These are phyloP conservation scores for Leptobrachium ailaonicum DNA, from an alignment of 2,113 vertebrate genomes.

Conservation along the genomic window DNA sequence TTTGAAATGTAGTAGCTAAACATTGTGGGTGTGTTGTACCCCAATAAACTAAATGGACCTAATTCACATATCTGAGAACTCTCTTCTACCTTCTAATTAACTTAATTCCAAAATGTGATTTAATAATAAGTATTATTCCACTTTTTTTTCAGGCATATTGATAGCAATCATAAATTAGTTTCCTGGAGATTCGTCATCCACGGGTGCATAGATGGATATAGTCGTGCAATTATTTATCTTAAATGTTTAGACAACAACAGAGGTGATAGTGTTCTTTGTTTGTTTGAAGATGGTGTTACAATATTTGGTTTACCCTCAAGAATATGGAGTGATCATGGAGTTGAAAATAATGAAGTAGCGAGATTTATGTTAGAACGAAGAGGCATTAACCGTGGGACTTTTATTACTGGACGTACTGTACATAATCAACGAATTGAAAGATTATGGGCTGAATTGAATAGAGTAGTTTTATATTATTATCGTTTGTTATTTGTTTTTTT, in stretches of 20 bases:
- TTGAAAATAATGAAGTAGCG: slow-evolving; percentile 6
- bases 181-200: neutral
- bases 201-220: slow-evolving; percentile 3
- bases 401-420: slow-evolving; percentile 1
- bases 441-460: neutral
- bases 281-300: neutral
- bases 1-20: neutral
- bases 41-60: neutral
- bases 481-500: neutral
- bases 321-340: neutral
- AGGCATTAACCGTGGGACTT: neutral
- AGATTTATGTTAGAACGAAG: neutral
- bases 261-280: neutral
- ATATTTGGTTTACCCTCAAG: neutral
- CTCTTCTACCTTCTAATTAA: neutral
- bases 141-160: slow-evolving; percentile 10
- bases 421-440: slow-evolving; percentile 1
- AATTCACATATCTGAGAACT: neutral
- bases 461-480: neutral
- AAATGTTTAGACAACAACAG: neutral
- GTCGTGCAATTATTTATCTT: neutral
- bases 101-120: neutral
- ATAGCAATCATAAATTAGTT: slow-evolving; percentile 2
- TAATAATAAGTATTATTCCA: neutral
- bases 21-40: neutral